These are phyloP conservation scores for Euglossa dilemma DNA, from an alignment of 1,140 invertebrate species.

Conservation along the genomic window DNA sequence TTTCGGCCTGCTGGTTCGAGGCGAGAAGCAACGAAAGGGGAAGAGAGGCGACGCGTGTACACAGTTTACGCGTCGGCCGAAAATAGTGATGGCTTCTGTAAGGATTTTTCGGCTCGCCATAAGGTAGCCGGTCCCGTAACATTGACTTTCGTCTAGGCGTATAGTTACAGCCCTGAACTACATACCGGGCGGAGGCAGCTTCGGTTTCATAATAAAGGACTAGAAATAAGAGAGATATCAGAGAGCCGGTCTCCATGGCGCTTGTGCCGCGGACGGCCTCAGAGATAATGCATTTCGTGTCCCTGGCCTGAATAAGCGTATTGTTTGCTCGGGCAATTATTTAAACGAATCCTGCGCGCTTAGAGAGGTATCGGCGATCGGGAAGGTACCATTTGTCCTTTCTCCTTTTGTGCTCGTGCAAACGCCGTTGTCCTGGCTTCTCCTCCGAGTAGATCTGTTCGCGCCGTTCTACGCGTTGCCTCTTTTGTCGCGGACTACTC, in stretches of 20 bases:
- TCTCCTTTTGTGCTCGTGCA: neutral
- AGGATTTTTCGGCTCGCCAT: neutral
- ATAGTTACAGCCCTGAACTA: conserved; percentile 56
- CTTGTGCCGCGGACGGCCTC: conserved; percentile 11
- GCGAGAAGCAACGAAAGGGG: neutral
- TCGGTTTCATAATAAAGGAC: conserved; percentile 51
- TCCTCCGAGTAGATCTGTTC: too few relatives aligned
- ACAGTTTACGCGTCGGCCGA: neutral
- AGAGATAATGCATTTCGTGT: conserved; percentile 29
- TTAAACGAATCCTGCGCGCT: neutral
- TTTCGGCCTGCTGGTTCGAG: neutral
- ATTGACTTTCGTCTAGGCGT: conserved; percentile 43
- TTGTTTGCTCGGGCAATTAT: conserved; percentile 23
- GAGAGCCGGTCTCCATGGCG: neutral
- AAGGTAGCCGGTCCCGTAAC: conserved; percentile 10
- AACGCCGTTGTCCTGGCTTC: neutral
- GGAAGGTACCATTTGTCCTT: neutral
- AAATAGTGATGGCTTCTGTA: conserved; percentile 18
- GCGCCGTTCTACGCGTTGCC: too few relatives aligned
- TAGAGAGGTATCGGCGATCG: neutral
- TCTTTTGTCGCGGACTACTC: neutral
- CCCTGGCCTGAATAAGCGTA: conserved; percentile 31
- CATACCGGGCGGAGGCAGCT: conserved; percentile 33
- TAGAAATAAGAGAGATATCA: conserved; percentile 45
- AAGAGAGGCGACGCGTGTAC: neutral